Evolutionary conservation across 2,113 vertebrate species (phyloP).

Genomic region (Lepisosteus oculatus): DNA sequence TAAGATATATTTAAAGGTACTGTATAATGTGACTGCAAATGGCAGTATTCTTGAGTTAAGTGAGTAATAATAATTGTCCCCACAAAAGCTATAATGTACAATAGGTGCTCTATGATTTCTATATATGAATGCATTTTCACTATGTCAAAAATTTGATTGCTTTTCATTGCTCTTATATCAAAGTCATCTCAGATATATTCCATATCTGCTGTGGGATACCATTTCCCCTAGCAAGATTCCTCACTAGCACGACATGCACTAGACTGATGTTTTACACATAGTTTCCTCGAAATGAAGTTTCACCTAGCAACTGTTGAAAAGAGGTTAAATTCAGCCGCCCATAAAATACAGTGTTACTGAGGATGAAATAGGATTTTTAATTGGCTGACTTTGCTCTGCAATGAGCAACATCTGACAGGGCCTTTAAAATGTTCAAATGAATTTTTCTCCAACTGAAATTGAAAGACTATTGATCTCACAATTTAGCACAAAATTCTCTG

Average conservation of each 20-base stretch:
- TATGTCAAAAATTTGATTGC: too few species aligned
- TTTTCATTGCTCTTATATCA: conserved; percentile 53
- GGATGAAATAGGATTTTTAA: conserved; percentile 75
- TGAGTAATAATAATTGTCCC: too few species aligned
- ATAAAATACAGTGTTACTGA: conserved; percentile 75
- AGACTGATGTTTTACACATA: too few species aligned
- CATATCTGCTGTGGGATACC: too few species aligned
- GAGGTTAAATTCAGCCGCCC: conserved; percentile 49
- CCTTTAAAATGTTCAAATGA: conserved; percentile 5
- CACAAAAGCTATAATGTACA: too few species aligned
- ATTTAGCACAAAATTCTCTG: background rate
- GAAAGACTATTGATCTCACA: background rate
- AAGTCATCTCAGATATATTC: conserved; percentile 18
- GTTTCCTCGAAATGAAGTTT: background rate
- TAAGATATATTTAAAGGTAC: too few species aligned
- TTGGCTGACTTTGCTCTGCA: conserved; percentile 54
- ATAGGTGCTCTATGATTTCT: too few species aligned
- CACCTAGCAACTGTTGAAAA: conserved; percentile 26
- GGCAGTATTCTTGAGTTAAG: too few species aligned
- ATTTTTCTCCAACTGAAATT: background rate
- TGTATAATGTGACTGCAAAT: too few species aligned
- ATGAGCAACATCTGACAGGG: conserved; percentile 45
- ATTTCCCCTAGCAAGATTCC: too few species aligned
- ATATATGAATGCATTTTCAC: too few species aligned
- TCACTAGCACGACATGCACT: too few species aligned